Evolutionary conservation across 35 echinoderm and acorn worm species (phyloP), one percentile per base, ranked within the genome.

Genomic region (Ophioderma brevispina): DNA sequence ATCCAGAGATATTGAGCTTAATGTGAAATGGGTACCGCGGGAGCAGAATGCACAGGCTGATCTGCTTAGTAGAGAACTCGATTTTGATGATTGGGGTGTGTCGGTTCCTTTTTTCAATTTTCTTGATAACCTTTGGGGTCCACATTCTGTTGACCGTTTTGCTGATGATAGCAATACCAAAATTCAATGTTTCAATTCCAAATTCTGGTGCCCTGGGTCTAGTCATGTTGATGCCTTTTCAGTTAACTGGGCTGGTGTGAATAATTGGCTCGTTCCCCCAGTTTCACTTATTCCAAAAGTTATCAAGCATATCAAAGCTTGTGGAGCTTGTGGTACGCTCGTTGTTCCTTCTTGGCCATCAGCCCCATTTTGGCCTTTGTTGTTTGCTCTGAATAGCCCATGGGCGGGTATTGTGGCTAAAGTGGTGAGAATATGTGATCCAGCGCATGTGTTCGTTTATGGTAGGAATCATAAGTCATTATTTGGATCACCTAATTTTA

Each of bases 251-350:
- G 38, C 25, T 14, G 38, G 33, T 35, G 89, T 85, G 13, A 84
- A 76, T 49, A 84, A 85, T 75, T 90, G 88, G 88, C 38, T 90
- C 13, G 79, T 90, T 25, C 88, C 88, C 23, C 79, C 88, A 25
- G 39, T 90, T 32, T 30, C 39, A 36, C 55, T 82, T 19, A 42
- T 81, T 35, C 33, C 25, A 36, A 31, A 75, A 31, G 81, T 75
- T 4, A 23, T 90, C 3, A 82, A 84, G 25, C 78, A 90, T 30
- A 21, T 90, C 1, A 34, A 70, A 70, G 35, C 50, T 3, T 75
- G 80, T 21, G 37, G 17, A 42, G 79, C 36, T 76, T 21, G 10
- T 35, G 88, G 28, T 3, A 86, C 89, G 34, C n/a, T 91, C 18
- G 82, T 84, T 64, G 81, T 86, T 15, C 82, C 75, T 0, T 37